Evolutionary conservation across 2,113 vertebrate genomes (phyloP).

Genomic region (Sturnira hondurensis): DNA sequence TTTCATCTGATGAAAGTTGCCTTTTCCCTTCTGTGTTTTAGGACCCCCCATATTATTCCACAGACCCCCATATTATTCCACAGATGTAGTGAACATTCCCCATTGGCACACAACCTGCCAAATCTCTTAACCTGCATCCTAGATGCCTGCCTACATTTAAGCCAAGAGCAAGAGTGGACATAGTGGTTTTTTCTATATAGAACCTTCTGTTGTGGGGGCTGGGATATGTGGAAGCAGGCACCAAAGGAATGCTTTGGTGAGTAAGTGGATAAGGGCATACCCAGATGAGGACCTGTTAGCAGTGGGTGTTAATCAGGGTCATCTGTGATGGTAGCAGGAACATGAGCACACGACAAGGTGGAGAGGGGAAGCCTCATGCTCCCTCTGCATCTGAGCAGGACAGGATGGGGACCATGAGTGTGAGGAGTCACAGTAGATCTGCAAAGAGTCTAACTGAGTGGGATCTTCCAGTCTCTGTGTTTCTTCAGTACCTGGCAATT

Average conservation of each 20-base stretch:
- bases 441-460: too few relatives aligned
- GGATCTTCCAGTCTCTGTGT: not conserved
- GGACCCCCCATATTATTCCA: not conserved
- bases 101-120: not conserved
- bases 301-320: accelerated
- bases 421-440: not conserved
- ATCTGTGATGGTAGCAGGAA: not conserved
- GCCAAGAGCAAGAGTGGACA: not conserved
- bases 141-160: not conserved
- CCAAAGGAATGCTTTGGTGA: not conserved
- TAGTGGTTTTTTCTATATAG: not conserved
- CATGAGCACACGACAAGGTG: too few relatives aligned
- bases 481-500: not conserved
- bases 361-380: too few relatives aligned
- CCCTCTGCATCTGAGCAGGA: not conserved
- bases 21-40: not conserved
- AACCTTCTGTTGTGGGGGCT: not conserved
- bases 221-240: not conserved
- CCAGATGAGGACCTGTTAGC: not conserved
- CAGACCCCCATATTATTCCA: not conserved
- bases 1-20: not conserved
- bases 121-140: not conserved
- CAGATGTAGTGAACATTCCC: not conserved
- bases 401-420: accelerated
- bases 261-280: not conserved